Evolutionary conservation across 2,888 invertebrate species (phyloP).

Genomic region (Escarpia spicata): DNA sequence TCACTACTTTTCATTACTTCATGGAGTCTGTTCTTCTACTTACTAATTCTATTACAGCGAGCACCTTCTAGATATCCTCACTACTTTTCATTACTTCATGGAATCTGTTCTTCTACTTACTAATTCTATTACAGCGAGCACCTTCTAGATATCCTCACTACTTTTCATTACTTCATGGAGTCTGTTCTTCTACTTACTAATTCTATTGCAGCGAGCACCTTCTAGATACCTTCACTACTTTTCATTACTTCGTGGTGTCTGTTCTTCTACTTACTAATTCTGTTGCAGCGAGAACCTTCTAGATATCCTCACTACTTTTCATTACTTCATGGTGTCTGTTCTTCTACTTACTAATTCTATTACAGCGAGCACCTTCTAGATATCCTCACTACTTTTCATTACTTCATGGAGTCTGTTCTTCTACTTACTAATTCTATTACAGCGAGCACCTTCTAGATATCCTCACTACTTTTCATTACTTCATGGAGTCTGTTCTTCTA

Average conservation of each 20-base stretch:
- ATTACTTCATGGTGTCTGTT: not conserved
- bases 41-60: conserved; percentile 44
- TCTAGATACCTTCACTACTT: conserved; percentile 53
- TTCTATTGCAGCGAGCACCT: conserved; percentile 52
- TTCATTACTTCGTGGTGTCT: not conserved
- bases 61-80: conserved; percentile 56
- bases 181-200: not conserved
- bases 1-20: conserved; percentile 40
- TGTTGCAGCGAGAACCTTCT: conserved; percentile 54
- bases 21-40: not conserved
- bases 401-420: not conserved
- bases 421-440: conserved; percentile 33
- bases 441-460: conserved; percentile 57
- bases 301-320: conserved; percentile 50
- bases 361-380: conserved; percentile 55
- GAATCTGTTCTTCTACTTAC: not conserved
- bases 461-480: conserved; percentile 40
- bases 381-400: conserved; percentile 48
- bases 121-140: conserved; percentile 49
- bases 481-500: not conserved
- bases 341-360: conserved; percentile 24
- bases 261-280: not conserved
- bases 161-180: not conserved
- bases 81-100: conserved; percentile 21
- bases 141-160: conserved; percentile 54